Conservation (phyloP, 2,113 vertebrate species). For the Scophthalmus maximus region DNA sequence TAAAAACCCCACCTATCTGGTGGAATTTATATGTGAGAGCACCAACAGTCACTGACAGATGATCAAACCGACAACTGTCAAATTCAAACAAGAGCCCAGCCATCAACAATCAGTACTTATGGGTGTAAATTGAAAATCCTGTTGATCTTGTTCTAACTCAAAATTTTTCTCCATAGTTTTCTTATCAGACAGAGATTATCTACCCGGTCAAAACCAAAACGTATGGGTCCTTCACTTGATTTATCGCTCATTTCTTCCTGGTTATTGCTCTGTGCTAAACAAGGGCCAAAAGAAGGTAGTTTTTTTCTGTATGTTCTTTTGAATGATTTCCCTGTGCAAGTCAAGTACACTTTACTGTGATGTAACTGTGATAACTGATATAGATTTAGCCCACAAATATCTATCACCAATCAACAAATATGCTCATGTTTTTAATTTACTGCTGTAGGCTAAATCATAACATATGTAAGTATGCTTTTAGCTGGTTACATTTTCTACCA, state of each 20-base stretch:
- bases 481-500: background rate
- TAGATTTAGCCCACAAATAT: slow-evolving; percentile 21
- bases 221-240: slow-evolving; percentile 76
- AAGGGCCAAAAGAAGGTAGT: slow-evolving; percentile 78
- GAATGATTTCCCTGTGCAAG: slow-evolving; percentile 59
- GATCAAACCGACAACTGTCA: background rate
- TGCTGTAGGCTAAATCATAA: background rate
- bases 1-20: no score
- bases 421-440: background rate
- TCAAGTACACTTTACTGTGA: slow-evolving; percentile 44
- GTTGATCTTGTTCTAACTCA: slow-evolving; percentile 73
- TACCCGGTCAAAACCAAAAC: slow-evolving; percentile 85
- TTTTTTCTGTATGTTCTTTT: slow-evolving; percentile 73
- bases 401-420: slow-evolving; percentile 25
- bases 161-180: slow-evolving; percentile 80
- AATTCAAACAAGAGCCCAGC: slow-evolving; percentile 55
- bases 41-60: background rate
- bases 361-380: slow-evolving; percentile 44
- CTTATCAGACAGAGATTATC: slow-evolving; percentile 82
- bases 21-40: no score
- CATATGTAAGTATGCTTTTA: background rate
- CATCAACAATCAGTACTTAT: slow-evolving; percentile 66
- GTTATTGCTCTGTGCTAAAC: slow-evolving; percentile 77
- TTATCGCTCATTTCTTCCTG: slow-evolving; percentile 79
- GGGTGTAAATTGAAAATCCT: slow-evolving; percentile 47